phyloP scores from a whole-genome alignment of 2,113 vertebrate genomes.

The Prolemur simus region DNA sequence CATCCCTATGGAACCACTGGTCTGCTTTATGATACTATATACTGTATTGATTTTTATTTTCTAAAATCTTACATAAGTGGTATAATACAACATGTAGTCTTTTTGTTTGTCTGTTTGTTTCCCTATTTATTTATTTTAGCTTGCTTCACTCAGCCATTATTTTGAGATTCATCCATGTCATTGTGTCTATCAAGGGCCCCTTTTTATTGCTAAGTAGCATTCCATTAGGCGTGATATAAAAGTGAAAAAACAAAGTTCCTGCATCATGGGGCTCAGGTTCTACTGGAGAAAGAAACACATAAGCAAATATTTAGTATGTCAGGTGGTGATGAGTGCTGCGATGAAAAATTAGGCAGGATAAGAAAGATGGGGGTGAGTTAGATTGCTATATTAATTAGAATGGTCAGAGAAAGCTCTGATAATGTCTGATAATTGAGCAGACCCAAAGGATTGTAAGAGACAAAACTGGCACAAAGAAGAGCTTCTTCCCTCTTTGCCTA shows the following conservation, averaged over 20 bases:
- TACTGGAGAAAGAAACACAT: not conserved
- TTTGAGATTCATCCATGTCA: not conserved
- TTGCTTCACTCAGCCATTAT: not conserved
- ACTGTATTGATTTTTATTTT: not conserved
- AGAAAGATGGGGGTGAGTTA: not conserved
- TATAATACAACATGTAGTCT: not conserved
- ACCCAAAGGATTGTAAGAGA: not conserved
- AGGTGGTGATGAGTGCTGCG: not conserved
- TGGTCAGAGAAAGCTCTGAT: not conserved
- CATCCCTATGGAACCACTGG: not conserved
- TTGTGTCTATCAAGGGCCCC: not conserved
- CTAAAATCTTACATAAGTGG: not conserved
- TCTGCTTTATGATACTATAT: not conserved
- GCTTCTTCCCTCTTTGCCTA: not conserved
- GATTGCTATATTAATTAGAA: not conserved
- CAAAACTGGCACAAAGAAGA: not conserved
- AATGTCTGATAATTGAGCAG: no score
- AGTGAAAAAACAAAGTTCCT: not conserved
- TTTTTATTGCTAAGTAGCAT: not conserved
- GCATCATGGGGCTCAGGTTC: not conserved
- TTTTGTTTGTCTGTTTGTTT: not conserved
- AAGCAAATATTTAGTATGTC: not conserved
- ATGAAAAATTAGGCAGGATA: conserved; percentile 11
- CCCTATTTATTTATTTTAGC: not conserved
- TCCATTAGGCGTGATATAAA: not conserved